phyloP scores from a whole-genome alignment of 2,797 vertebrate genomes.

The Epinephelus awoara region DNA sequence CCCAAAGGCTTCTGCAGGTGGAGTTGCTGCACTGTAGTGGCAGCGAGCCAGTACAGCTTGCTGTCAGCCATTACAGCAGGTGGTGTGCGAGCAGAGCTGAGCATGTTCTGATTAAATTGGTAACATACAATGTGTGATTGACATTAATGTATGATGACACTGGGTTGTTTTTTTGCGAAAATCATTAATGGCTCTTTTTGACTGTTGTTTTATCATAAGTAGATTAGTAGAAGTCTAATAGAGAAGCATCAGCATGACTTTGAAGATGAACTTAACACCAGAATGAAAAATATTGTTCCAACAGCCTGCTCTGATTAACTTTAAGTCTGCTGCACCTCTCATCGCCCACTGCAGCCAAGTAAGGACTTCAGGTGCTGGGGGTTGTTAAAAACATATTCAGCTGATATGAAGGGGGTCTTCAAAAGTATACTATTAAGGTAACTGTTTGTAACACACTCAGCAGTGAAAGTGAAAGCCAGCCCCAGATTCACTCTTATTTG shows the following conservation, averaged over 20 bases:
- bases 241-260: not conserved
- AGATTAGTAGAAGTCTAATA: not conserved
- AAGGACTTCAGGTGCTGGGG: too few relatives aligned
- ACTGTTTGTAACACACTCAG: too few relatives aligned
- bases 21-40: conserved; percentile 13
- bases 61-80: conserved; percentile 9
- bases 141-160: not conserved
- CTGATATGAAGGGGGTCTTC: not conserved
- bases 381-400: not conserved
- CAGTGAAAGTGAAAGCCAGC: too few relatives aligned
- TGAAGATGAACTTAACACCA: not conserved
- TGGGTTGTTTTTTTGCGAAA: not conserved
- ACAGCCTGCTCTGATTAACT: not conserved
- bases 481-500: too few relatives aligned
- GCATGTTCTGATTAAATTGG: conserved; percentile 8
- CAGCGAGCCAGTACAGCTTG: not conserved
- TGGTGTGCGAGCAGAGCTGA: not conserved
- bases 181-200: not conserved
- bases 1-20: conserved; percentile 48
- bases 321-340: not conserved
- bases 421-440: too few relatives aligned
- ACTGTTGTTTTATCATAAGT: not conserved
- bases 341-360: not conserved
- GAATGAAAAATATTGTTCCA: not conserved
- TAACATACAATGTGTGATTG: not conserved